A percentile compares a stretch with the other conserved stretches of the same genome.
These are phyloP conservation scores for Urechis unicinctus DNA, from an alignment of 2,888 invertebrate species.

Conservation along the genomic window DNA sequence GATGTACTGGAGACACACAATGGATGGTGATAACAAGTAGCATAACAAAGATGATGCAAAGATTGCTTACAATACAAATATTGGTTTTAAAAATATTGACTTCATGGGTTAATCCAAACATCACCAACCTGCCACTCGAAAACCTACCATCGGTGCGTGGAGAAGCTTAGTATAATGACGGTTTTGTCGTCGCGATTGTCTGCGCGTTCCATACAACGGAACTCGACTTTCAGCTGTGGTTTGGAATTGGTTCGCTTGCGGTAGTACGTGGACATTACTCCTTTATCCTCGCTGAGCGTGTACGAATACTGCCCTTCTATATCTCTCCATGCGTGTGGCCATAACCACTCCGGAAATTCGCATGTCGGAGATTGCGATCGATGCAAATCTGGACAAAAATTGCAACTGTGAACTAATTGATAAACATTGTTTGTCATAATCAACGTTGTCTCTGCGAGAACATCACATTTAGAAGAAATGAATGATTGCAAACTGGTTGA, in stretches of 20 bases:
- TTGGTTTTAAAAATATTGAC: too few species aligned
- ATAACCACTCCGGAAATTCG: slow-evolving; percentile 31
- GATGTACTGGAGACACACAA: slow-evolving; percentile 11
- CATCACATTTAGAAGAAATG: not conserved
- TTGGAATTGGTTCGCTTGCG: slow-evolving; percentile 3
- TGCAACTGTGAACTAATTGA: not conserved
- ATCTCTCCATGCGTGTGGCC: slow-evolving; percentile 35
- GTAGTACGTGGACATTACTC: slow-evolving; percentile 5
- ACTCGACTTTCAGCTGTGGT: slow-evolving; percentile 7
- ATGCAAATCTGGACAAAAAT: slow-evolving; percentile 17
- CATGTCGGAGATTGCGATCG: slow-evolving; percentile 29
- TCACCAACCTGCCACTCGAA: too few species aligned
- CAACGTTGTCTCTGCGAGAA: too few species aligned
- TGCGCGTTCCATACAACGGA: slow-evolving; percentile 5
- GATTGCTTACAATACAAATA: not conserved
- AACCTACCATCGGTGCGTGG: slow-evolving; percentile 5
- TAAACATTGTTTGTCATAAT: not conserved
- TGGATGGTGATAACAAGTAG: not conserved
- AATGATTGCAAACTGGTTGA: not conserved
- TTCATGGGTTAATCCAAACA: too few species aligned
- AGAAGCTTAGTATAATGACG: slow-evolving; percentile 1
- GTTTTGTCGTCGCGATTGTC: not conserved
- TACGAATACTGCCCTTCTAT: slow-evolving; percentile 29
- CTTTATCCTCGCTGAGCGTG: slow-evolving; percentile 8
- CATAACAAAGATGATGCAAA: not conserved